Evolutionary conservation across 2,888 invertebrate genomes (phyloP).

Genomic region (Volucella inflata): DNA sequence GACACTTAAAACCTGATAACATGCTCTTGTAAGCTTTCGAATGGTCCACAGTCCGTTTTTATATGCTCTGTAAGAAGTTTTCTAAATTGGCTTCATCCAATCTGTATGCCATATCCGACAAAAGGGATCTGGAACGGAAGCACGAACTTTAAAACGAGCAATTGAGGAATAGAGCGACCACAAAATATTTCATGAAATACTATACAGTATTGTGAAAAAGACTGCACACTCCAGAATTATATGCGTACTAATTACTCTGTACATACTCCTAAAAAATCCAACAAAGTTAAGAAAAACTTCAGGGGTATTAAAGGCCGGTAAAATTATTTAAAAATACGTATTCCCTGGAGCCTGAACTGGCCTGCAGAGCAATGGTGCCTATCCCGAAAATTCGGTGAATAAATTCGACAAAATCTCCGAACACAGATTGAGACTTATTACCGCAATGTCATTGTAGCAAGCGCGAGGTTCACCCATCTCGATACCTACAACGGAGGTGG

Average conservation of each 20-base stretch:
- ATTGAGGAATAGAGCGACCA: constrained; percentile 28
- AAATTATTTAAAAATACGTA: no score
- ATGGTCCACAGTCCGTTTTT: not conserved
- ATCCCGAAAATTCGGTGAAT: no score
- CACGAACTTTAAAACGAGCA: constrained; percentile 28
- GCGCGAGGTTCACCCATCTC: no score
- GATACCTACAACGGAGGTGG: no score
- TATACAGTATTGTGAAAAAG: not conserved
- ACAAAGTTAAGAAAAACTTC: no score
- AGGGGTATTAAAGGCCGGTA: no score
- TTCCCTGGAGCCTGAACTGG: no score
- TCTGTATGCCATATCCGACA: constrained; percentile 23
- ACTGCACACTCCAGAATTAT: not conserved
- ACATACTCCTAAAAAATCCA: no score
- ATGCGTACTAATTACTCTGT: not conserved
- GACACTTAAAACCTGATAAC: constrained; percentile 3
- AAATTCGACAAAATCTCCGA: no score
- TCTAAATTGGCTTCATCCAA: constrained; percentile 32
- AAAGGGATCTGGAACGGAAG: constrained; percentile 20
- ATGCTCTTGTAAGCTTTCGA: not conserved
- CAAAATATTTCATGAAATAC: constrained; percentile 14
- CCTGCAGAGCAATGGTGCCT: no score
- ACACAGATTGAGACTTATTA: no score
- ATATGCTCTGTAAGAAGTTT: not conserved
- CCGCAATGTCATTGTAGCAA: no score